phyloP scores from a whole-genome alignment of 2,888 invertebrate species.

The Caenorhabditis panamensis region DNA sequence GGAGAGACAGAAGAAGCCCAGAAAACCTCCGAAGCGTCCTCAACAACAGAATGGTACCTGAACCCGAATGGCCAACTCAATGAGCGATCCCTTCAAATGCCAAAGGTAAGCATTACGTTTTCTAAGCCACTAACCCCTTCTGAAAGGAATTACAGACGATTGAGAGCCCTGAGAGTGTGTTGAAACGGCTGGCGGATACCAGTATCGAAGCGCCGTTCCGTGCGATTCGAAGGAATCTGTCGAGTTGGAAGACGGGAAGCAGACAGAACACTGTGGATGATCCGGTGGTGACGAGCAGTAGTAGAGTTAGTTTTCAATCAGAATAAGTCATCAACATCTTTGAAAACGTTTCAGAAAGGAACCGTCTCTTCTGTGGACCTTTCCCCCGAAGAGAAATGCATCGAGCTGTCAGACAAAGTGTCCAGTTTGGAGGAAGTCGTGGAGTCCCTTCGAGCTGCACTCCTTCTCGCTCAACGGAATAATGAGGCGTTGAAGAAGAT shows the following conservation, averaged over 20 bases:
- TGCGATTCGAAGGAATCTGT: constrained; percentile 59
- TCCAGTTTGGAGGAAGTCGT: constrained; percentile 74
- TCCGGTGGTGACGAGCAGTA: constrained; percentile 19
- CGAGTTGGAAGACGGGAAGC: constrained; percentile 39
- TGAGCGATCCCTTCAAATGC: constrained; percentile 74
- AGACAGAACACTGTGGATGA: constrained; percentile 44
- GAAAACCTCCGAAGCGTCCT: constrained; percentile 33
- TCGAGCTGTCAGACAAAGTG: constrained; percentile 75
- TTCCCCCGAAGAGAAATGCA: constrained; percentile 71
- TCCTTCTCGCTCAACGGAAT: constrained; percentile 75
- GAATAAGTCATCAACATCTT: not conserved
- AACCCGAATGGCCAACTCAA: constrained; percentile 76
- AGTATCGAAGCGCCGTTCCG: constrained; percentile 64
- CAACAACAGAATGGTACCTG: constrained; percentile 76
- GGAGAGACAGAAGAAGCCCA: constrained; percentile 12
- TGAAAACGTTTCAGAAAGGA: constrained; percentile 50
- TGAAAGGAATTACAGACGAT: constrained; percentile 49
- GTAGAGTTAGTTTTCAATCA: constrained; percentile 1
- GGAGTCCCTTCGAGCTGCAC: constrained; percentile 66
- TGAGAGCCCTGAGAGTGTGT: constrained; percentile 61
- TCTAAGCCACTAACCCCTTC: not conserved
- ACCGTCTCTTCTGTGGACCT: constrained; percentile 41
- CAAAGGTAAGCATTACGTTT: constrained; percentile 54
- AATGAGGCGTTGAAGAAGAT: constrained; percentile 71
- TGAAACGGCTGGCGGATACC: constrained; percentile 62